Percentiles rank a stretch among this genome's conserved stretches.
Conservation (phyloP, 2,113 vertebrate species). For the Malurus melanocephalus region DNA sequence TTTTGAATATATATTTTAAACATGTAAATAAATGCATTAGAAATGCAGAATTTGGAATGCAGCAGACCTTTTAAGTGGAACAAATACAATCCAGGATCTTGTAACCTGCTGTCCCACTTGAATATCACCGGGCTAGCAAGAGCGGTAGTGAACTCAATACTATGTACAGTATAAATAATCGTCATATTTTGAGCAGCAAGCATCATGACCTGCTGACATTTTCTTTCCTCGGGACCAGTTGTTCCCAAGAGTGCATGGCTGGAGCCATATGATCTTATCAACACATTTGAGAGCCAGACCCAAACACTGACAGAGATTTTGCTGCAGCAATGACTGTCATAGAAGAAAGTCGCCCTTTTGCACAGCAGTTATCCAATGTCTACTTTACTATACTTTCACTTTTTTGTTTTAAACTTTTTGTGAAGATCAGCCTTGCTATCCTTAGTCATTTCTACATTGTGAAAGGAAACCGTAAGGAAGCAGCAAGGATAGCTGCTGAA, state of each 20-base stretch:
- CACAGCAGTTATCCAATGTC: conserved; percentile 89
- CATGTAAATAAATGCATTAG: background rate
- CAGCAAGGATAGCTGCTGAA: conserved; percentile 92
- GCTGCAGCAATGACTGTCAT: conserved; percentile 79
- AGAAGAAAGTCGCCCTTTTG: conserved; percentile 86
- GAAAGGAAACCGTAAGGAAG: conserved; percentile 93
- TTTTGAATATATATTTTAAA: background rate
- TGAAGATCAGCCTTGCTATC: conserved; percentile 94
- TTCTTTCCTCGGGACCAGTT: conserved; percentile 78
- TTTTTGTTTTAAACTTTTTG: conserved; percentile 96
- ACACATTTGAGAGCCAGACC: conserved; percentile 70
- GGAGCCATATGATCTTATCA: conserved; percentile 78
- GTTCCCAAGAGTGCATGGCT: conserved; percentile 70
- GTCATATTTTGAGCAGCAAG: conserved; percentile 72
- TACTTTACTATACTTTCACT: conserved; percentile 96
- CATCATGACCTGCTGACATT: conserved; percentile 78
- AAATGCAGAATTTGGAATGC: conserved; percentile 4
- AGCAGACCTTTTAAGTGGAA: conserved; percentile 35
- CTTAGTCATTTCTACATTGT: conserved; percentile 96
- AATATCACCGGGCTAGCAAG: conserved; percentile 47
- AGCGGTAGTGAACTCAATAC: conserved; percentile 55
- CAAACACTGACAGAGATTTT: conserved; percentile 64
- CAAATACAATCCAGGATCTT: conserved; percentile 35
- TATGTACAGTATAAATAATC: conserved; percentile 79
- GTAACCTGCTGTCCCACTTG: background rate